Evolutionary conservation across 2,797 vertebrate genomes (phyloP).

Genomic region (Myotis myotis): DNA sequence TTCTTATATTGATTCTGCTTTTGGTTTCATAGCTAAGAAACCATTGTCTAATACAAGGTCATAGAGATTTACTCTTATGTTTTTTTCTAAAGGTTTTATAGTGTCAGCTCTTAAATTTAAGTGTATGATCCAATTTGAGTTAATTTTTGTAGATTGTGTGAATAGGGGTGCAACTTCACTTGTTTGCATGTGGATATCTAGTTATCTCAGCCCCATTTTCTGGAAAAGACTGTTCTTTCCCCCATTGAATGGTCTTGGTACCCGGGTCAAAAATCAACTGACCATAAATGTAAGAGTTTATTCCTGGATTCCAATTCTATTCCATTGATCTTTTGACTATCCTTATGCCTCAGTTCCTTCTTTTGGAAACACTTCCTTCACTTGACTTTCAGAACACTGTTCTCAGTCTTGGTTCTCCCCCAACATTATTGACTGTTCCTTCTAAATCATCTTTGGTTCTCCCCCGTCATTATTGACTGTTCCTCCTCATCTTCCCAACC

Average conservation of each 20-base stretch:
- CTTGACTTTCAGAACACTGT: neutral
- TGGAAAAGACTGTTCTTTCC: constrained; percentile 17
- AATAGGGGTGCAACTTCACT: neutral
- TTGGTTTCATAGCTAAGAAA: constrained; percentile 40
- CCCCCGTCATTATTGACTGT: neutral
- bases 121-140: neutral
- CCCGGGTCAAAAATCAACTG: neutral
- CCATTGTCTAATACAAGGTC: neutral
- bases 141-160: neutral
- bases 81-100: constrained; percentile 1
- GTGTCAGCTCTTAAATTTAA: constrained; percentile 3
- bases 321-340: neutral
- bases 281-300: neutral
- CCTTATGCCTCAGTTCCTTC: neutral
- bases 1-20: neutral
- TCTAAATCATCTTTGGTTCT: constrained; percentile 11
- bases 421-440: neutral
- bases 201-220: neutral
- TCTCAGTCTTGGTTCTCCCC: neutral
- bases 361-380: constrained; percentile 40
- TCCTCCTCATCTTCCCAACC: neutral
- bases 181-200: neutral
- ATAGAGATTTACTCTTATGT: neutral
- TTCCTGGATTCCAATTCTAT: neutral
- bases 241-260: neutral